Evolutionary conservation across 2,888 invertebrate genomes (phyloP).

Genomic region (Lasioglossum lativentre): DNA sequence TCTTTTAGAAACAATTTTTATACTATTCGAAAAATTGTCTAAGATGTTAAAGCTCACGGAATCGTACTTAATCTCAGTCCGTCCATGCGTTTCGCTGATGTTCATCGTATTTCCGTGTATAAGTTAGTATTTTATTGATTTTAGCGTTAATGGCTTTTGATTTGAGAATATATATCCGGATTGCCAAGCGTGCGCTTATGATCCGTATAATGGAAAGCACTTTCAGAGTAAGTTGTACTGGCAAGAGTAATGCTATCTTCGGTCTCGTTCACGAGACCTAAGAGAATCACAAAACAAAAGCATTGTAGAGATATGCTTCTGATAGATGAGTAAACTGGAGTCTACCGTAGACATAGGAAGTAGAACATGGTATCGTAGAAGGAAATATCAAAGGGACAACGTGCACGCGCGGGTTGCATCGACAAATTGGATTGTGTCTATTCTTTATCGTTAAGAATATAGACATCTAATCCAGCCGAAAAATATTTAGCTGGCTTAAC

Average conservation of each 20-base stretch:
- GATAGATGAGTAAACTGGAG: constrained; percentile 56
- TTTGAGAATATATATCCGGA: constrained; percentile 26
- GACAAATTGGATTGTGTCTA: constrained; percentile 87
- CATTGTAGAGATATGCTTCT: constrained; percentile 77
- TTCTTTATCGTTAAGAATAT: constrained; percentile 89
- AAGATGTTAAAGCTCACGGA: background rate
- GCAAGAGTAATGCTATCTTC: constrained; percentile 80
- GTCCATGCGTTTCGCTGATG: constrained; percentile 34
- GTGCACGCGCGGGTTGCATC: constrained; percentile 62
- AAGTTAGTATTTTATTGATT: constrained; percentile 40
- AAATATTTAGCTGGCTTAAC: constrained; percentile 57
- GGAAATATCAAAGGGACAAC: constrained; percentile 56
- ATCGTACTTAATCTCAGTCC: constrained; percentile 39
- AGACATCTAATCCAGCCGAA: constrained; percentile 85
- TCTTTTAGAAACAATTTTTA: constrained; percentile 12
- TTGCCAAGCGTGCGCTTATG: constrained; percentile 57
- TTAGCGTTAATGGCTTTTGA: constrained; percentile 15
- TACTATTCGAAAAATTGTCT: constrained; percentile 19
- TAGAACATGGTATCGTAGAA: constrained; percentile 62
- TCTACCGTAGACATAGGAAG: constrained; percentile 50
- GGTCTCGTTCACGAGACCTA: constrained; percentile 82
- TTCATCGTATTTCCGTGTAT: constrained; percentile 3
- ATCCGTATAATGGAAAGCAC: constrained; percentile 72
- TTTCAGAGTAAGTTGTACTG: constrained; percentile 61
- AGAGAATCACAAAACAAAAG: constrained; percentile 79